Base-by-base conservation (phyloP, 2,888 invertebrate genomes). In the Xanthorhoe spadicearia region DNA sequence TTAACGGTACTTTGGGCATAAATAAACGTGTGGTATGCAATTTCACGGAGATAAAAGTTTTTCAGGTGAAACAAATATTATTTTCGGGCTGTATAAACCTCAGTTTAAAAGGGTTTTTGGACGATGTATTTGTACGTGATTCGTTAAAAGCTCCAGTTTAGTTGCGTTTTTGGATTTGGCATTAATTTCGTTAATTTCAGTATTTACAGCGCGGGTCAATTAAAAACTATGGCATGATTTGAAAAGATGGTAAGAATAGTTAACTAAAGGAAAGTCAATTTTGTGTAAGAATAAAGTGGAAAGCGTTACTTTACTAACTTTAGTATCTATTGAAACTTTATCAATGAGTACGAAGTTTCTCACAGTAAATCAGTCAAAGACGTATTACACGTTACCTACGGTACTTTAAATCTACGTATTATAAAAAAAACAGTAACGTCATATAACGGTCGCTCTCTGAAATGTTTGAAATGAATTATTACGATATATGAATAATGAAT, bases 331-430 rank as follows among this genome's bases (percentile, higher is more conserved):
- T 3, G 9, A 13, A 43, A 43, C 48, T 48, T 48, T 6, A 28
- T 32, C 28, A 8, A 35, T 50, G 49, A 53, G 46, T 23, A 49
- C 49, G 43, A 51, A 59, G 48, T 62, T 73, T 68, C 66, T 61
- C 71, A 71, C 64, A 69, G 61, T 69, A 60, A 70, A 68, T 72
- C 72, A 67, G 70, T 48, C 56, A 56, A 15, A 23, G 43, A 43
- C 38, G 32, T 32, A 7, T 32, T 32, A 32, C 8, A 32, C 32
- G 48, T 5, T 48, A 64, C 54, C 52, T 59, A 53, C 55, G 23
- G 50, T 72, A 73, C n/a, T n/a, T n/a, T n/a, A 43, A 48, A 13
- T 17, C 1, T 48, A 8, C 7, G 48, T 17, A 6, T 48, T 6
- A 17, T 15, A 48, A 3, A 17, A 3, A 17, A 17, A 48, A 7